Percentiles rank a stretch among this genome's conserved stretches.
These are phyloP conservation scores for Myxocyprinus asiaticus DNA, from an alignment of 2,113 vertebrate genomes.

Conservation along the genomic window DNA sequence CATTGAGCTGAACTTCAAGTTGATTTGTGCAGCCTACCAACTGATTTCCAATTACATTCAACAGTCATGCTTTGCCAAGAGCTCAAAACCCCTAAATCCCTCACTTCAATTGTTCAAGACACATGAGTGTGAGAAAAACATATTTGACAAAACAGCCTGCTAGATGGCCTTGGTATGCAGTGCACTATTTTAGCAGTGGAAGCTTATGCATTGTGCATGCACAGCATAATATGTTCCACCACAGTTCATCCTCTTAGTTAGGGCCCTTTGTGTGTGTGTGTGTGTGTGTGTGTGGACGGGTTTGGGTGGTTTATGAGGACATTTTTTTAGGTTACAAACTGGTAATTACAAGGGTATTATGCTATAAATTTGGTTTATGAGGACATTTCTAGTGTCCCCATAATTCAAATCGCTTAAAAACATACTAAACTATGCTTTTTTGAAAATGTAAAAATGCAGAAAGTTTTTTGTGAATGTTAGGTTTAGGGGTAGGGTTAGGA, in stretches of 20 bases:
- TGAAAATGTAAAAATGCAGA: too few species aligned
- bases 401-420: too few species aligned
- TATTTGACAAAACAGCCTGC: constrained; percentile 9
- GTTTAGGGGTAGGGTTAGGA: too few species aligned
- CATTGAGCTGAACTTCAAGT: background rate
- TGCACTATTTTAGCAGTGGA: constrained; percentile 14
- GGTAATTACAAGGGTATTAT: too few species aligned
- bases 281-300: too few species aligned
- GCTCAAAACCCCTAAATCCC: constrained; percentile 18
- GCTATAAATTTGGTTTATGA: too few species aligned
- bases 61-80: constrained; percentile 28
- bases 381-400: too few species aligned
- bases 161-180: constrained; percentile 20
- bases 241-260: background rate
- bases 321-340: too few species aligned
- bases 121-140: constrained; percentile 37
- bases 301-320: background rate
- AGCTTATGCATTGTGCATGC: background rate
- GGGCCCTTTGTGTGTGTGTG: background rate
- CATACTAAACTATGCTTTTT: too few species aligned
- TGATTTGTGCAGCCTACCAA: constrained; percentile 25
- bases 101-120: constrained; percentile 12
- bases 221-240: too few species aligned
- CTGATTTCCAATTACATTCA: constrained; percentile 36
- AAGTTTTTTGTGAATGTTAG: too few species aligned